A percentile compares a stretch with the other conserved stretches of the same genome.
These are phyloP conservation scores for Drosophila pseudoobscura DNA, from an alignment of 1,140 invertebrate genomes.

Conservation along the genomic window DNA sequence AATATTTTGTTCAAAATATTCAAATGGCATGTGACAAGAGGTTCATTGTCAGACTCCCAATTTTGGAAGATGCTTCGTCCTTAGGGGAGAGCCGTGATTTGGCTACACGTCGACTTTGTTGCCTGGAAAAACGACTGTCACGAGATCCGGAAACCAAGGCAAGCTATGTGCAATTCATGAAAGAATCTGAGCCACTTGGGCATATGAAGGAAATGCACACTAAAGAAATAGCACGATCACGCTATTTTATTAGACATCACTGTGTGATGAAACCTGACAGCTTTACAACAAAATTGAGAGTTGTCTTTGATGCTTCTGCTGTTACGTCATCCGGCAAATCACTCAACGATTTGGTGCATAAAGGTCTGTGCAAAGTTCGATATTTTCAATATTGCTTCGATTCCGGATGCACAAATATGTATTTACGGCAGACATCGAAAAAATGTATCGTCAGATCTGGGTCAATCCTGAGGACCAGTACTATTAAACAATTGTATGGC, in stretches of 20 bases:
- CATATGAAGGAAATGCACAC: conserved; percentile 60
- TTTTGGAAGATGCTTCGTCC: too few relatives aligned
- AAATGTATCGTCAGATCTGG: conserved; percentile 80
- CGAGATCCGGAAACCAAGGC: neutral
- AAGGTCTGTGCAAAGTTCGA: neutral
- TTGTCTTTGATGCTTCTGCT: neutral
- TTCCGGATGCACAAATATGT: too few relatives aligned
- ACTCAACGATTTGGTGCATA: neutral
- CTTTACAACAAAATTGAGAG: neutral
- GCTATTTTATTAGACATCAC: neutral
- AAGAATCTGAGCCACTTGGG: conserved; percentile 62
- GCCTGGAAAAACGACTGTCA: neutral
- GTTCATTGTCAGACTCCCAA: too few relatives aligned
- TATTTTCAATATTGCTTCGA: too few relatives aligned
- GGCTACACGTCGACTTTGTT: too few relatives aligned
- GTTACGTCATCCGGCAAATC: neutral
- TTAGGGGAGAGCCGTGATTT: too few relatives aligned
- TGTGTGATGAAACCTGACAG: neutral
- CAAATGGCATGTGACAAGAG: too few relatives aligned
- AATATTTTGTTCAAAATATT: too few relatives aligned
- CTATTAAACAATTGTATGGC: conserved; percentile 76
- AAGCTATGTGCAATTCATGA: conserved; percentile 58
- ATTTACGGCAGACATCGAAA: conserved; percentile 34
- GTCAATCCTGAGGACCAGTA: conserved; percentile 55
- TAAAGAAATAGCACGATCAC: neutral